Base-by-base conservation (phyloP, 2,797 vertebrate genomes). In the Hippocampus kuda region DNA sequence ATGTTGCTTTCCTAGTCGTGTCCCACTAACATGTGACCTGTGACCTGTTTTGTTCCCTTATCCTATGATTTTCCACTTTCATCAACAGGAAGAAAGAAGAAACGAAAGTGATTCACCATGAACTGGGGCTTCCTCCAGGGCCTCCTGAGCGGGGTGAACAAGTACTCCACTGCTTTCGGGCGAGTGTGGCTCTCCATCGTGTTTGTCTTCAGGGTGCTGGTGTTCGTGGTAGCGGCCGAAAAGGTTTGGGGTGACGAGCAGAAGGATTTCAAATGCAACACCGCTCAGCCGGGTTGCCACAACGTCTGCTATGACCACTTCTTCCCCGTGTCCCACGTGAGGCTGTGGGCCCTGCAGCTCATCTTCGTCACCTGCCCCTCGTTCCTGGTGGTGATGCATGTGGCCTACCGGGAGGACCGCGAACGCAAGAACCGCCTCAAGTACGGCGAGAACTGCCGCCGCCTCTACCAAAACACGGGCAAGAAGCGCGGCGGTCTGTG, bases 361-460 rank as follows among this genome's bases (percentile, higher is more conserved):
- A 99, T 99, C 90, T 91, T 99, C n/a, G 97, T 99, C 85, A 98
- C 94, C 0, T 98, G 95, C 66, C 97, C 97, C 0, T 98, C 97
- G 0, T 81, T 99, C 44, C 87, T 99, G 12, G 97, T 99, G 79
- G 85, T 95, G 79, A 94, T 99, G 92, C 97, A 99, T 0, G 96
- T 98, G 48, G 92, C 93, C 26, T 99, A 98, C 83, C 85, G 95
- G 0, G 88, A 98, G 24, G 94, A 94, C 42, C 88, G 92, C 0
- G 92, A 96, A 44, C 82, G 83, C 7, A 92, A 90, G 66, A 57
- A 91, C 78, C 82, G 16, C 0, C 70, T 77, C 1, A 90, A 89
- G 2, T 12, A 82, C 0, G 91, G 94, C 0, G 91, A 93, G 2
- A 71, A 77, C 5, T 89, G 88, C 61, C 74, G 1, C 0, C 70